A percentile compares a stretch with the other conserved stretches of the same genome.
These are phyloP conservation scores for Aphidius ervi DNA, from an alignment of 1,140 invertebrate genomes.

Conservation along the genomic window DNA sequence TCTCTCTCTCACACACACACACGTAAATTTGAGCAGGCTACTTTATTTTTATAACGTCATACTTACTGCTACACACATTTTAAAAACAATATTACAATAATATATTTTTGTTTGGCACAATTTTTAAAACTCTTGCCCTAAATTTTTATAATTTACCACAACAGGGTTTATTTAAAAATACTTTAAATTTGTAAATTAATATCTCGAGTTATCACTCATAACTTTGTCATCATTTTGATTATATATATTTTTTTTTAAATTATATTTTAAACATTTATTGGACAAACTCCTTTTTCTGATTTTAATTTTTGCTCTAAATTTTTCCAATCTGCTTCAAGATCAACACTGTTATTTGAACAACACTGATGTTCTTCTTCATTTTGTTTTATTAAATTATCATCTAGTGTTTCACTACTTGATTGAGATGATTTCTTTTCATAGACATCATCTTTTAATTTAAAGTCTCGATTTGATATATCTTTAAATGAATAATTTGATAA, in stretches of 20 bases:
- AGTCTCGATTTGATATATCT: constrained; percentile 10
- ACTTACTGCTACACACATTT: constrained; percentile 3
- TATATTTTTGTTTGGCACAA: constrained; percentile 2
- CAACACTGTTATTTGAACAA: constrained; percentile 34
- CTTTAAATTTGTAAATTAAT: no score
- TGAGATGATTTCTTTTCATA: constrained; percentile 32
- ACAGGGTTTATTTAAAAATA: neutral
- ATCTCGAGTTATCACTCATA: no score
- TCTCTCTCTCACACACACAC: no score
- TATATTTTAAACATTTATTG: constrained; percentile 44
- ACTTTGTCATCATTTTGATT: no score
- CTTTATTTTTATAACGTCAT: neutral
- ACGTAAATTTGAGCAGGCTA: no score
- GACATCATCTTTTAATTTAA: constrained; percentile 25
- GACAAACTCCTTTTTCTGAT: constrained; percentile 36
- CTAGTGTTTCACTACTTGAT: neutral
- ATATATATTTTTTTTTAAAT: neutral
- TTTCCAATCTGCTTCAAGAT: constrained; percentile 42
- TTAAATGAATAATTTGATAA: constrained; percentile 30
- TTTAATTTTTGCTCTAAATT: constrained; percentile 34
- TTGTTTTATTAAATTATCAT: constrained; percentile 25
- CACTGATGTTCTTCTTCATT: constrained; percentile 36
- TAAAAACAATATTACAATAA: constrained; percentile 12
- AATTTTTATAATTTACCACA: neutral
- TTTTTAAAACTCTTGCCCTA: neutral